These are phyloP conservation scores for Embiotoca jacksoni DNA, from an alignment of 2,113 vertebrate genomes.

Conservation along the genomic window DNA sequence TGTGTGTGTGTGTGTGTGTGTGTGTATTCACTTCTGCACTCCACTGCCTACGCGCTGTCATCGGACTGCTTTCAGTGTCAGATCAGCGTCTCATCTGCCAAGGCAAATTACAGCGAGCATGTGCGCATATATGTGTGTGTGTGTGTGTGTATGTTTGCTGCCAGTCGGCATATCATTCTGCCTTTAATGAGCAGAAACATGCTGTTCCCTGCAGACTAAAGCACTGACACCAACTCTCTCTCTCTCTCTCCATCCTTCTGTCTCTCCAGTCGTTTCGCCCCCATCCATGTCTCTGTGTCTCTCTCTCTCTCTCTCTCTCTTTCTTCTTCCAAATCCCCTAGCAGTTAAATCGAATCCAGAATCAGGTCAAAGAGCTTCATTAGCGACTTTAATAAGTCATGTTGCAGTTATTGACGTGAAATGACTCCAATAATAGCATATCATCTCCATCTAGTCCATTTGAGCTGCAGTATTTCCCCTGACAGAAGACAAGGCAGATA, in stretches of 20 bases:
- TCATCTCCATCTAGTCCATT: background rate
- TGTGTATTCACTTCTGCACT: conserved; percentile 10
- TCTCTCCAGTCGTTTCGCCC: background rate
- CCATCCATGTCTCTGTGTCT: background rate
- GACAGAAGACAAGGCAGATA: background rate
- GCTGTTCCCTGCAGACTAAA: conserved; percentile 61
- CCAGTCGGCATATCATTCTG: conserved; percentile 47
- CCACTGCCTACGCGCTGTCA: conserved; percentile 41
- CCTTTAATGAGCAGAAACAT: conserved; percentile 71
- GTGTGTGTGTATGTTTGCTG: conserved; percentile 36
- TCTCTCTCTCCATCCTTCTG: background rate
- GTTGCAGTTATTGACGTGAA: conserved; percentile 1
- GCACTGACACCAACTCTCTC: conserved; percentile 32
- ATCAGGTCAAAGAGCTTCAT: conserved; percentile 39
- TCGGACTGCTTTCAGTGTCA: conserved; percentile 62
- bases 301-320: background rate
- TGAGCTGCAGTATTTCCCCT: background rate
- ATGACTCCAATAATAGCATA: conserved; percentile 1
- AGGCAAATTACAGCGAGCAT: conserved; percentile 51
- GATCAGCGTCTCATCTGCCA: conserved; percentile 64
- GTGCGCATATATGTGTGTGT: conserved; percentile 14
- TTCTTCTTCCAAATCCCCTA: background rate
- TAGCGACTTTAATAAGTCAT: conserved; percentile 18
- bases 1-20: conserved; percentile 27
- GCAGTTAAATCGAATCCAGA: conserved; percentile 16